A percentile compares a stretch with the other conserved stretches of the same genome.
Conservation (phyloP, 2,113 vertebrate genomes). For the Zosterops pallidus region DNA sequence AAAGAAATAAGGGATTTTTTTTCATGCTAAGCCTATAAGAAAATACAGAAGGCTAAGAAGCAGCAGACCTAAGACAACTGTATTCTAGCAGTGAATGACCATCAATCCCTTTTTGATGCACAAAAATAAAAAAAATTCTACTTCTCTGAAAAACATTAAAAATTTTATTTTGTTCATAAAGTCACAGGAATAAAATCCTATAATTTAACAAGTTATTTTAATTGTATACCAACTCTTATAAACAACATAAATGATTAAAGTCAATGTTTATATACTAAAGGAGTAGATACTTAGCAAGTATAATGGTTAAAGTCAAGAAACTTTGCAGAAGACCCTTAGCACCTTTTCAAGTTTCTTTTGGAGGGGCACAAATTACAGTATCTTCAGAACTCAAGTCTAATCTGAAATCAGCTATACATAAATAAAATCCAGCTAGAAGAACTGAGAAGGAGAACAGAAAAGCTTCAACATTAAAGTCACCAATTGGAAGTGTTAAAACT, state of each 20-base stretch:
- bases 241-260: slow-evolving; percentile 25
- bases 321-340: slow-evolving; percentile 47
- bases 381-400: slow-evolving; percentile 63
- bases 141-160: slow-evolving; percentile 24
- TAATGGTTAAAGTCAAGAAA: slow-evolving; percentile 13
- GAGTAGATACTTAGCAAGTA: slow-evolving; percentile 44
- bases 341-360: not conserved
- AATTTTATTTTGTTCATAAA: slow-evolving; percentile 28
- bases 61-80: not conserved
- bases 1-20: slow-evolving; percentile 12
- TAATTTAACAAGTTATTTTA: slow-evolving; percentile 20
- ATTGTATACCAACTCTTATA: not conserved
- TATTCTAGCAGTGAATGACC: slow-evolving; percentile 5
- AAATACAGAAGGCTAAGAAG: slow-evolving; percentile 1
- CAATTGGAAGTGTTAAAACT: slow-evolving; percentile 59
- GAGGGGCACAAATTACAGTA: slow-evolving; percentile 55
- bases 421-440: slow-evolving; percentile 50
- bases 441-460: slow-evolving; percentile 31
- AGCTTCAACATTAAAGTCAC: slow-evolving; percentile 48
- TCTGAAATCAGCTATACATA: slow-evolving; percentile 42
- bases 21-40: slow-evolving; percentile 28
- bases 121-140: not conserved
- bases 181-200: slow-evolving; percentile 22
- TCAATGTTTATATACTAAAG: slow-evolving; percentile 19
- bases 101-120: slow-evolving; percentile 21